Percentiles rank a stretch among this genome's conserved stretches.
phyloP scores from a whole-genome alignment of 2,888 invertebrate species.

The Athalia rosae region DNA sequence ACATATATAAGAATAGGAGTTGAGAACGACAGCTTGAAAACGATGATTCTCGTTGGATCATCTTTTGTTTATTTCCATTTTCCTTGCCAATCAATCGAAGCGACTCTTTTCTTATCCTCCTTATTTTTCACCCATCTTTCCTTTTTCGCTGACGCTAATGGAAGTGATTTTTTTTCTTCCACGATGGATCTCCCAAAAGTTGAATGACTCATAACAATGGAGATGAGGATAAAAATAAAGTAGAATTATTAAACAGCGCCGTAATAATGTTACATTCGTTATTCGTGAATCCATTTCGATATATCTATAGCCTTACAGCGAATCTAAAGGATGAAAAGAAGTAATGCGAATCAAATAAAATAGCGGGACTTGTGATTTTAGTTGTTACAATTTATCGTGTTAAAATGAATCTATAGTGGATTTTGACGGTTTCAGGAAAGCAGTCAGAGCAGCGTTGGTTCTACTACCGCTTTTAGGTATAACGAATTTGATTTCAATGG shows the following conservation, averaged over 20 bases:
- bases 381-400: neutral
- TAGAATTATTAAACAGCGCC: too few species aligned
- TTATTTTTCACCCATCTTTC: neutral
- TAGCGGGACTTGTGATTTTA: neutral
- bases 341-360: constrained; percentile 4
- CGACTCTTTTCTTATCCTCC: neutral
- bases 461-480: constrained; percentile 88
- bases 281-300: too few species aligned
- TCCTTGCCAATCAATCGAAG: neutral
- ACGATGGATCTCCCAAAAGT: too few species aligned
- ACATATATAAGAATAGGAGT: too few species aligned
- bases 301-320: too few species aligned
- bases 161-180: too few species aligned
- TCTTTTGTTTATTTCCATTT: neutral
- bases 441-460: constrained; percentile 86
- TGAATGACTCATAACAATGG: too few species aligned
- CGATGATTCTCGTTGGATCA: too few species aligned
- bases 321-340: too few species aligned
- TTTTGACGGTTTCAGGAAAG: constrained; percentile 78
- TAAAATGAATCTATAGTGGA: neutral
- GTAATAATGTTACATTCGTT: too few species aligned
- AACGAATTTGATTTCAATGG: constrained; percentile 85
- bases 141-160: too few species aligned
- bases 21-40: too few species aligned
- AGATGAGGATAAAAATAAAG: neutral